phyloP scores from a whole-genome alignment of 2,888 invertebrate genomes.

The Mimumesa dahlbomi region DNA sequence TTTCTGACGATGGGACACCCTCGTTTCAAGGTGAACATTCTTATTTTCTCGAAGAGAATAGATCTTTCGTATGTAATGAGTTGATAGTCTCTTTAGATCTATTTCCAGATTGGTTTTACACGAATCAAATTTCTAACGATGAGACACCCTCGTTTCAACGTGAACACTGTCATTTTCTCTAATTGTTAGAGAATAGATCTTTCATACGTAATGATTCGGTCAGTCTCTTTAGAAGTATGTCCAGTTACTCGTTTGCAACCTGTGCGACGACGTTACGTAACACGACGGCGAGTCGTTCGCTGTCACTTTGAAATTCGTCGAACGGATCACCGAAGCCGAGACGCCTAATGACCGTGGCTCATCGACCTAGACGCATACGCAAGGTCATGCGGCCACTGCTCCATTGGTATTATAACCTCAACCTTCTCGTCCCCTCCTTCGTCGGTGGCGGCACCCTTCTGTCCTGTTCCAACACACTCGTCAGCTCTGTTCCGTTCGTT shows the following conservation, averaged over 20 bases:
- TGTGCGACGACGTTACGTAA: conserved; percentile 18
- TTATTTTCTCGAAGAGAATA: no score
- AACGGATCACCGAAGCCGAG: conserved; percentile 46
- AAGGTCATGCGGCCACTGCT: conserved; percentile 79
- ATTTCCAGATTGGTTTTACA: no score
- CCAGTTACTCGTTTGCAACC: not conserved
- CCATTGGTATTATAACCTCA: conserved; percentile 76
- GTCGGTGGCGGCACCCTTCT: conserved; percentile 41
- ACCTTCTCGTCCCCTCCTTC: conserved; percentile 54
- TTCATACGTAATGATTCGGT: no score
- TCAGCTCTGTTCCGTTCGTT: conserved; percentile 28
- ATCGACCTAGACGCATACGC: conserved; percentile 74
- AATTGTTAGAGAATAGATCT: no score
- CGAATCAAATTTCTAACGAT: no score
- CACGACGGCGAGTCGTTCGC: not conserved
- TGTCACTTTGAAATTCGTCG: conserved; percentile 42
- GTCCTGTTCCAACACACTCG: conserved; percentile 25
- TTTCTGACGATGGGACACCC: no score
- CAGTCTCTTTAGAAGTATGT: no score
- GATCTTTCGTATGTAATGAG: no score
- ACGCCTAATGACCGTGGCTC: conserved; percentile 66
- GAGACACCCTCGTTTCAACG: no score
- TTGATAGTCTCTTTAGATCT: no score
- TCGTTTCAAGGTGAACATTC: no score
- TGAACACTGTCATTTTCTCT: no score